Percentiles rank a stretch among this genome's conserved stretches.
phyloP scores from a whole-genome alignment of 2,113 vertebrate species.

The Psittacula cyanocephala region DNA sequence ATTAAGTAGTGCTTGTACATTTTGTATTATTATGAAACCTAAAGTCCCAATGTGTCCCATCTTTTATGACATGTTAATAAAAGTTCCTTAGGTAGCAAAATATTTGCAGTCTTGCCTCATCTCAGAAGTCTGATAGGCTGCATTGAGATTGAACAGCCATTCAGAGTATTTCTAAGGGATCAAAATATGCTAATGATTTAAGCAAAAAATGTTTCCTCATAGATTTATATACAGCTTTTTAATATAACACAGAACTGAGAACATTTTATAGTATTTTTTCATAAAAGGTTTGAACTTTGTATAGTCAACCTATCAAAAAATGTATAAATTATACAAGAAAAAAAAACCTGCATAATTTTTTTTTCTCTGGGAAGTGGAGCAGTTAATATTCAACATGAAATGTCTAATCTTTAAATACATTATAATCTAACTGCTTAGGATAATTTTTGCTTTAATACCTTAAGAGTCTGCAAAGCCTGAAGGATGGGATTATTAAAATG shows the following conservation, averaged over 20 bases:
- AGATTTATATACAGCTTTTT: conserved; percentile 16
- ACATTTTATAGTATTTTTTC: conserved; percentile 44
- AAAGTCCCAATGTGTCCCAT: background rate
- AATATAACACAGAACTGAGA: background rate
- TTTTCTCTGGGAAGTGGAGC: conserved; percentile 87
- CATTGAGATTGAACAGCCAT: conserved; percentile 1
- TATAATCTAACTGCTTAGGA: conserved; percentile 96
- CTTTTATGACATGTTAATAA: background rate
- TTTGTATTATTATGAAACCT: background rate
- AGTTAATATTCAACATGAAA: conserved; percentile 94
- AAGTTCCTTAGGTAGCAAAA: background rate
- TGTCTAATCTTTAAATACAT: conserved; percentile 97
- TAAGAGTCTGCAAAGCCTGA: conserved; percentile 99
- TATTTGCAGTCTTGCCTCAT: background rate
- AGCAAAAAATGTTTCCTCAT: conserved; percentile 29
- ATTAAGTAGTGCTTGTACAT: background rate
- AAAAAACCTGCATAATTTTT: conserved; percentile 60
- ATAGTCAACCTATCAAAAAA: conserved; percentile 65
- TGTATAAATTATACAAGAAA: conserved; percentile 68
- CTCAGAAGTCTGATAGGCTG: background rate
- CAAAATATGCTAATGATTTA: conserved; percentile 26
- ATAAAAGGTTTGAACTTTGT: conserved; percentile 58
- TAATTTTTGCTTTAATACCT: conserved; percentile 99
- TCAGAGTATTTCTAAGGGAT: conserved; percentile 26
- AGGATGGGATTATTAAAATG: conserved; percentile 99